Evolutionary conservation across 2,888 invertebrate species (phyloP).

Genomic region (Octonoba sinensis): DNA sequence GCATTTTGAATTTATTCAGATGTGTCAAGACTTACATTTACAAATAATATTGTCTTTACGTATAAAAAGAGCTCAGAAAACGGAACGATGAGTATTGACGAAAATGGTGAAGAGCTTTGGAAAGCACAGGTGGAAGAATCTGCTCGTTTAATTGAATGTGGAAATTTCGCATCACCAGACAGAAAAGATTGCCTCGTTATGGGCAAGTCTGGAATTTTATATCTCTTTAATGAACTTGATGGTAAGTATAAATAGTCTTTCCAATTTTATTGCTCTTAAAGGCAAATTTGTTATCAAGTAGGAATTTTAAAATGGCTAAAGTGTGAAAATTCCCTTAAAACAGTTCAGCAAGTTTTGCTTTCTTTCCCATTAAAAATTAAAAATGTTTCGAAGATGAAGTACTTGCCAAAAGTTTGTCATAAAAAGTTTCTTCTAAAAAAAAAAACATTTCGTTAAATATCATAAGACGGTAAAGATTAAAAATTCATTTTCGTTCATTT

Average conservation of each 20-base stretch:
- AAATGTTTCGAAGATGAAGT: too few species aligned
- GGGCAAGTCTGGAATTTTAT: background rate
- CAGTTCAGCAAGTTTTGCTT: too few species aligned
- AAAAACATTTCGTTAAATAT: too few species aligned
- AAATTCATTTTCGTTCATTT: too few species aligned
- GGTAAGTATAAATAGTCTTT: constrained; percentile 10
- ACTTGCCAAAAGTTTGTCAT: too few species aligned
- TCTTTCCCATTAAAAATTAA: too few species aligned
- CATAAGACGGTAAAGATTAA: too few species aligned
- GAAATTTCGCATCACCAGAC: background rate
- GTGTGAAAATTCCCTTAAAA: too few species aligned
- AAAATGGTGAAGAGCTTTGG: constrained; percentile 1
- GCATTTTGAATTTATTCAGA: background rate
- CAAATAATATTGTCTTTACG: constrained; percentile 3
- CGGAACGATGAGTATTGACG: background rate
- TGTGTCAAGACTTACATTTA: background rate
- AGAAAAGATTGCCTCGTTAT: constrained; percentile 14
- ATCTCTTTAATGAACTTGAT: background rate
- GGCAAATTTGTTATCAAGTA: too few species aligned
- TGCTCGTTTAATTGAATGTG: constrained; percentile 5
- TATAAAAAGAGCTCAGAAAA: background rate
- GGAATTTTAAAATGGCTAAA: too few species aligned
- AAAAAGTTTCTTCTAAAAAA: too few species aligned
- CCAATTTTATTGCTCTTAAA: background rate
- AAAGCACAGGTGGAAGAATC: background rate